These are phyloP conservation scores for Theretra japonica DNA, from an alignment of 2,888 invertebrate species.

Conservation along the genomic window DNA sequence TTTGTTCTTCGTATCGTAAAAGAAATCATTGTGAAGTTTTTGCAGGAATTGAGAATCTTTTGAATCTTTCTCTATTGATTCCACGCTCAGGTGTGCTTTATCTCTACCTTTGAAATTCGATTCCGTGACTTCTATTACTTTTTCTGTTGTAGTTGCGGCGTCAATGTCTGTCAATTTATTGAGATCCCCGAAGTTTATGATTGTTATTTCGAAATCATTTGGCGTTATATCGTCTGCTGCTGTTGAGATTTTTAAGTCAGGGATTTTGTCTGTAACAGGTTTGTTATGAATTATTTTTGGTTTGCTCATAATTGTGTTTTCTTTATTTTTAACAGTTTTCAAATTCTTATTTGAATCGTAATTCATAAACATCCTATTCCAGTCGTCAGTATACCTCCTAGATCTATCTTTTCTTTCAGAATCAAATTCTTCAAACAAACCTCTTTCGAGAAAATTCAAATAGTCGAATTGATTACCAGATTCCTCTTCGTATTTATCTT, in stretches of 20 bases:
- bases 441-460: slow-evolving; percentile 37
- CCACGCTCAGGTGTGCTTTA: neutral
- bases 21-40: slow-evolving; percentile 30
- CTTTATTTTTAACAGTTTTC: neutral
- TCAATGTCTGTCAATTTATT: slow-evolving; percentile 30
- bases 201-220: slow-evolving; percentile 47
- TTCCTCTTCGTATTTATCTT: slow-evolving; percentile 15
- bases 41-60: slow-evolving; percentile 29
- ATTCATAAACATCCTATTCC: neutral
- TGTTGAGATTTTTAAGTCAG: neutral
- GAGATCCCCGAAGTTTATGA: slow-evolving; percentile 48
- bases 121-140: neutral
- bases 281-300: neutral
- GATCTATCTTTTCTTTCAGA: slow-evolving; percentile 15
- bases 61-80: slow-evolving; percentile 20
- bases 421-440: slow-evolving; percentile 27
- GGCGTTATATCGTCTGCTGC: slow-evolving; percentile 4
- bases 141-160: neutral
- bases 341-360: neutral
- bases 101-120: slow-evolving; percentile 20
- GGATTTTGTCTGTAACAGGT: neutral
- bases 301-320: neutral
- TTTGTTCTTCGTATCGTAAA: slow-evolving; percentile 29
- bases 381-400: slow-evolving; percentile 21
- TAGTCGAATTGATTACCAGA: slow-evolving; percentile 39